These are phyloP conservation scores for Drosophila buzzatii DNA, from an alignment of 2,888 invertebrate genomes.

Conservation along the genomic window DNA sequence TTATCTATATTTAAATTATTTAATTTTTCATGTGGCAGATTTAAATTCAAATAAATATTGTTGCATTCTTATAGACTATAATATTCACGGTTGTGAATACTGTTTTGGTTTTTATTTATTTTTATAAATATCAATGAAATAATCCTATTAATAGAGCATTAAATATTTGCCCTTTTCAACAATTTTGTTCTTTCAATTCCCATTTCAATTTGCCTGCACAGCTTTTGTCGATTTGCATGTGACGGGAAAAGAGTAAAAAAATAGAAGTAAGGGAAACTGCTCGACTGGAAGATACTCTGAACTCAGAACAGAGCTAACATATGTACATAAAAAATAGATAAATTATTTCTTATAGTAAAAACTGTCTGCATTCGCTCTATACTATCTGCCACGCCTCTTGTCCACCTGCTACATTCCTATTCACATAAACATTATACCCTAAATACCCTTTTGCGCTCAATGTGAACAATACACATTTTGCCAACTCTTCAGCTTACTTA, in stretches of 20 bases:
- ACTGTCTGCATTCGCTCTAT: not conserved
- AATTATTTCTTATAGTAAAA: no score
- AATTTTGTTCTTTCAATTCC: not conserved
- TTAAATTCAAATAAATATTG: no score
- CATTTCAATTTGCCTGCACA: constrained; percentile 48
- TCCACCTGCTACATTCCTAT: not conserved
- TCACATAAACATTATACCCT: not conserved
- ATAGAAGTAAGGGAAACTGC: not conserved
- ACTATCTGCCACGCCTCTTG: not conserved
- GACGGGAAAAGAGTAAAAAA: constrained; percentile 11
- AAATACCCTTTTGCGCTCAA: not conserved
- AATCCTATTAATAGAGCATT: constrained; percentile 17
- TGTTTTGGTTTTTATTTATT: not conserved
- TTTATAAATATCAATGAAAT: not conserved
- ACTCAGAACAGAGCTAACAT: no score
- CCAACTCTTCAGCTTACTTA: constrained; percentile 68
- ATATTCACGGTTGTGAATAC: no score
- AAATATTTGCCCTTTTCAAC: constrained; percentile 2
- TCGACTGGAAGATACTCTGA: not conserved
- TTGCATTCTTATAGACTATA: no score
- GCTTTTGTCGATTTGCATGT: constrained; percentile 55
- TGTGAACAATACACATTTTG: constrained; percentile 42
- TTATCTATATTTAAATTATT: no score
- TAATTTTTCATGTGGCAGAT: no score
- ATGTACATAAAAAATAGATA: no score